Evolutionary conservation across 2,797 vertebrate genomes (phyloP).

Genomic region (Micropoecilia bifurca): DNA sequence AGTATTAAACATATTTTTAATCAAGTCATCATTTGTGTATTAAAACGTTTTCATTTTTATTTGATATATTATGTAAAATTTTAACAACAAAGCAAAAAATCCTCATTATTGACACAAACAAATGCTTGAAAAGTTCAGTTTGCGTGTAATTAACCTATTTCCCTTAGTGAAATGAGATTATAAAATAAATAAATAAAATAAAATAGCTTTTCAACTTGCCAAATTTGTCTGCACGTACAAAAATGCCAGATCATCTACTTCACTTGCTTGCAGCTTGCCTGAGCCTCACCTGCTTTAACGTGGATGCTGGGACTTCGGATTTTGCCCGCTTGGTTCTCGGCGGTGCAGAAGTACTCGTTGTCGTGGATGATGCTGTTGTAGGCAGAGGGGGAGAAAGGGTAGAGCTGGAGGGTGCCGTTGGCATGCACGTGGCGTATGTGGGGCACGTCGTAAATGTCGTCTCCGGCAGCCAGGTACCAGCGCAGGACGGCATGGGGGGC

Average conservation of each 20-base stretch:
- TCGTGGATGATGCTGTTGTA: slow-evolving; percentile 99
- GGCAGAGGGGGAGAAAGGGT: slow-evolving; percentile 97
- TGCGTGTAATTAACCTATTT: neutral
- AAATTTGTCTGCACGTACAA: neutral
- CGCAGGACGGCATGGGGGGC: slow-evolving; percentile 95
- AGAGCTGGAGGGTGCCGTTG: slow-evolving; percentile 99
- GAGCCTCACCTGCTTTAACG: slow-evolving; percentile 93
- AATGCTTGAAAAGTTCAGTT: neutral
- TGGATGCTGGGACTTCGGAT: slow-evolving; percentile 98
- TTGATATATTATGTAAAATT: neutral
- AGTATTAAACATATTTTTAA: neutral
- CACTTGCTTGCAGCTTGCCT: neutral
- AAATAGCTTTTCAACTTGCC: neutral
- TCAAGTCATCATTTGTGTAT: neutral
- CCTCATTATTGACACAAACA: neutral
- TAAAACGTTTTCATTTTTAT: neutral
- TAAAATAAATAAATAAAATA: neutral
- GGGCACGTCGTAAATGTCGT: slow-evolving; percentile 99
- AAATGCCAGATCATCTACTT: neutral
- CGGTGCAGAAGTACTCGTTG: slow-evolving; percentile 99
- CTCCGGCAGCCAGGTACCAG: slow-evolving; percentile 98
- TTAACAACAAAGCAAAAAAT: neutral
- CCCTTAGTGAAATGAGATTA: neutral
- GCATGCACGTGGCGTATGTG: slow-evolving; percentile 98
- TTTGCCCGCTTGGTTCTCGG: slow-evolving; percentile 97